These are phyloP conservation scores for Brachionus rubens DNA, from an alignment of 1,140 invertebrate genomes.

Conservation along the genomic window DNA sequence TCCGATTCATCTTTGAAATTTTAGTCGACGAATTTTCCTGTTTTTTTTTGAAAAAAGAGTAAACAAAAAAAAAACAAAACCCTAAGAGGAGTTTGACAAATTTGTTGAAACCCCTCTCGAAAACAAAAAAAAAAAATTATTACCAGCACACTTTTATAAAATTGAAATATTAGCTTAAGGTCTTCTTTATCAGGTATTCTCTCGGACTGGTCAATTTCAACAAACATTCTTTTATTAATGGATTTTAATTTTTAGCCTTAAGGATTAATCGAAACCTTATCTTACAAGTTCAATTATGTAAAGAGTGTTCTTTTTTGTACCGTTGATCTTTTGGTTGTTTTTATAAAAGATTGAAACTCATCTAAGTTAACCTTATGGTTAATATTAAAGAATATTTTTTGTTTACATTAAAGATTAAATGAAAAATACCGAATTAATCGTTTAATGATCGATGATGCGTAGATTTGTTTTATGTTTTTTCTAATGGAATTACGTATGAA, in stretches of 20 bases:
- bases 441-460: conserved; percentile 37
- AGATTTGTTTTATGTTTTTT: too few species aligned
- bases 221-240: conserved; percentile 33
- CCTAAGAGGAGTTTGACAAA: conserved; percentile 20
- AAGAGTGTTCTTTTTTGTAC: conserved; percentile 8
- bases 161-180: too few species aligned
- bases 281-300: conserved; percentile 25
- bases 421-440: conserved; percentile 26
- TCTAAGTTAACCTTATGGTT: conserved; percentile 37
- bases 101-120: too few species aligned
- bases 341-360: conserved; percentile 32
- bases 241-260: conserved; percentile 23
- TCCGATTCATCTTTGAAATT: conserved; percentile 21
- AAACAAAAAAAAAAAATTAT: not conserved
- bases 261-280: conserved; percentile 34
- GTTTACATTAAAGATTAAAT: too few species aligned
- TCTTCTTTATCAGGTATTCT: too few species aligned
- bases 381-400: not conserved
- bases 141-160: conserved; percentile 25
- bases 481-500: too few species aligned
- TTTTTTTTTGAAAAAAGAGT: too few species aligned
- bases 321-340: conserved; percentile 29
- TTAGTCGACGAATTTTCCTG: not conserved
- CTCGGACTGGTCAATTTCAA: too few species aligned
- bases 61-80: not conserved